A percentile compares a stretch with the other conserved stretches of the same genome.
phyloP scores from a whole-genome alignment of 2,888 invertebrate genomes.

The Bimastos eiseni region DNA sequence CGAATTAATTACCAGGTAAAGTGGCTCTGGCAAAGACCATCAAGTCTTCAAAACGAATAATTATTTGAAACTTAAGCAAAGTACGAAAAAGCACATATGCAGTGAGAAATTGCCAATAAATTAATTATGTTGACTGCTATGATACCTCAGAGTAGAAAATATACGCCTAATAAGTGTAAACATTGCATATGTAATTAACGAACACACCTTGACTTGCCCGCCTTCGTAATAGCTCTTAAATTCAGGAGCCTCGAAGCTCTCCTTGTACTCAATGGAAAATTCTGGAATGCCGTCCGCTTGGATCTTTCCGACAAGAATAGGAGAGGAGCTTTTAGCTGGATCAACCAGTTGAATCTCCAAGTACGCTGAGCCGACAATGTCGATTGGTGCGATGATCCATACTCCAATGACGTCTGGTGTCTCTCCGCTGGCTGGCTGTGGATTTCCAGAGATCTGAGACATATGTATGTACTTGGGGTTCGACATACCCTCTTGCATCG shows the following conservation, averaged over 20 bases:
- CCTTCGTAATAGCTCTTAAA: slow-evolving; percentile 22
- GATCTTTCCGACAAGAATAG: background rate
- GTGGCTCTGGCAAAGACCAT: background rate
- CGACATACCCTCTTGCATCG: slow-evolving; percentile 7
- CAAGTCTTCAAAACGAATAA: no score
- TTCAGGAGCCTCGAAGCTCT: background rate
- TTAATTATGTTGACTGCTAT: no score
- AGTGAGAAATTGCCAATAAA: no score
- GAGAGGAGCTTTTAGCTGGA: background rate
- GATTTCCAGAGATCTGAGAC: slow-evolving; percentile 17
- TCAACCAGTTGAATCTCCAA: background rate
- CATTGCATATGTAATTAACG: background rate
- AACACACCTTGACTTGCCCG: background rate
- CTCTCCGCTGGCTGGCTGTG: background rate
- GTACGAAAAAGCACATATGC: background rate
- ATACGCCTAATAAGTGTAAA: background rate
- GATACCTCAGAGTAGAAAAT: no score
- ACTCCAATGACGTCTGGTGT: background rate
- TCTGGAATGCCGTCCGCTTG: slow-evolving; percentile 9
- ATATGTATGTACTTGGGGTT: background rate
- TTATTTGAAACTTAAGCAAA: background rate
- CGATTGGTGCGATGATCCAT: background rate
- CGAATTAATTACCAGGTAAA: background rate
- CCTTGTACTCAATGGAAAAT: background rate
- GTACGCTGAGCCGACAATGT: background rate